These are phyloP conservation scores for Ptyas mucosa DNA, from an alignment of 2,113 vertebrate species.

Conservation along the genomic window DNA sequence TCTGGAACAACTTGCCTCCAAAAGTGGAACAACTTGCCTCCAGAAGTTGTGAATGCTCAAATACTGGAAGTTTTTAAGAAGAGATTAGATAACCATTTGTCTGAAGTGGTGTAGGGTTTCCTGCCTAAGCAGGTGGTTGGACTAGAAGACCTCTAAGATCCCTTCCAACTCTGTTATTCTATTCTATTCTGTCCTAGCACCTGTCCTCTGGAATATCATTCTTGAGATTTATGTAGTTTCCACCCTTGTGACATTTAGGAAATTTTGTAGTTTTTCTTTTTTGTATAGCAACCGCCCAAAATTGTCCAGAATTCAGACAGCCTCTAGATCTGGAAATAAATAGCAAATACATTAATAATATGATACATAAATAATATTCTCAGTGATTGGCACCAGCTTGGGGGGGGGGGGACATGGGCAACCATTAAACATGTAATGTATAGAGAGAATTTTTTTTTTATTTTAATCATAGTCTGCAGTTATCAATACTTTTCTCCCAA, in stretches of 20 bases:
- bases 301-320: neutral
- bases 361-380: neutral
- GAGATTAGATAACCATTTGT: too few relatives aligned
- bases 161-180: too few relatives aligned
- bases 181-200: neutral
- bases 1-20: neutral
- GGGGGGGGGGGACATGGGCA: neutral
- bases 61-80: too few relatives aligned
- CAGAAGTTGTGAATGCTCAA: too few relatives aligned
- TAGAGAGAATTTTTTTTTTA: neutral
- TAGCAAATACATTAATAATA: neutral
- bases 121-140: too few relatives aligned
- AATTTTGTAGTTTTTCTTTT: neutral
- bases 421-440: neutral
- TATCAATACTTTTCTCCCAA: neutral
- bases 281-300: neutral
- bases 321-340: neutral
- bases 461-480: neutral
- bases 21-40: too few relatives aligned
- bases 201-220: neutral
- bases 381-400: neutral
- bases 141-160: too few relatives aligned
- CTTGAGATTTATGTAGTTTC: neutral
- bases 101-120: too few relatives aligned
- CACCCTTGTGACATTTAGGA: neutral